These are phyloP conservation scores for Andricus quercusramuli DNA, from an alignment of 2,888 invertebrate genomes.

Conservation along the genomic window DNA sequence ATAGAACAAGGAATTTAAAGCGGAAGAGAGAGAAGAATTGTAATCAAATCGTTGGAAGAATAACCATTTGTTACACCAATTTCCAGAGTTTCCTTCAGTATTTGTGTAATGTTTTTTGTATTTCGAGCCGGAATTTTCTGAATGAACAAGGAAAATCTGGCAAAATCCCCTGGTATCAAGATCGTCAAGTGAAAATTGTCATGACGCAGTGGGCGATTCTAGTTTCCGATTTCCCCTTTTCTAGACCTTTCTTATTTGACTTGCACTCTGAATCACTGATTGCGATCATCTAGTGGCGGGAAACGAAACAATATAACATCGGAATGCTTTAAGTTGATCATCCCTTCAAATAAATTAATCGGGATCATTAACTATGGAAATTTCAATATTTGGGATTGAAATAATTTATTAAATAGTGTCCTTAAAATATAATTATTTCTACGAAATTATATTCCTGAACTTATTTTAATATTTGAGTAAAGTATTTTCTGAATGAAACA, in stretches of 20 bases:
- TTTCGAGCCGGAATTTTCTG: not conserved
- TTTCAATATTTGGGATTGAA: too few species aligned
- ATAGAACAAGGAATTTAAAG: not conserved
- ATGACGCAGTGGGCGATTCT: not conserved
- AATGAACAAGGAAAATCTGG: slow-evolving; percentile 1
- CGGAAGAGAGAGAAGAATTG: not conserved
- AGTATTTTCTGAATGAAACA: too few species aligned
- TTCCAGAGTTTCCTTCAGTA: not conserved
- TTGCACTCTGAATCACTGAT: not conserved
- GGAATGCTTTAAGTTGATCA: not conserved
- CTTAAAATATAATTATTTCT: too few species aligned
- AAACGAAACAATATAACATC: not conserved
- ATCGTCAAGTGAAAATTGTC: not conserved
- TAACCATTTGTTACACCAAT: too few species aligned
- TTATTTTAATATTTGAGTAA: too few species aligned
- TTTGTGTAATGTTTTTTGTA: not conserved
- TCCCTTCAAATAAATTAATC: not conserved
- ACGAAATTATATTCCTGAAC: too few species aligned
- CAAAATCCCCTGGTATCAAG: not conserved
- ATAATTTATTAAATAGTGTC: too few species aligned
- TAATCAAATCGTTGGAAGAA: too few species aligned
- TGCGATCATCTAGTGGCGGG: not conserved
- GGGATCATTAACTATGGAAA: not conserved
- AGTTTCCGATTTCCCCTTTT: not conserved
- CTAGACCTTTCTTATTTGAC: not conserved